phyloP scores from a whole-genome alignment of 1,140 invertebrate genomes.

The Bilobella aurantiaca region DNA sequence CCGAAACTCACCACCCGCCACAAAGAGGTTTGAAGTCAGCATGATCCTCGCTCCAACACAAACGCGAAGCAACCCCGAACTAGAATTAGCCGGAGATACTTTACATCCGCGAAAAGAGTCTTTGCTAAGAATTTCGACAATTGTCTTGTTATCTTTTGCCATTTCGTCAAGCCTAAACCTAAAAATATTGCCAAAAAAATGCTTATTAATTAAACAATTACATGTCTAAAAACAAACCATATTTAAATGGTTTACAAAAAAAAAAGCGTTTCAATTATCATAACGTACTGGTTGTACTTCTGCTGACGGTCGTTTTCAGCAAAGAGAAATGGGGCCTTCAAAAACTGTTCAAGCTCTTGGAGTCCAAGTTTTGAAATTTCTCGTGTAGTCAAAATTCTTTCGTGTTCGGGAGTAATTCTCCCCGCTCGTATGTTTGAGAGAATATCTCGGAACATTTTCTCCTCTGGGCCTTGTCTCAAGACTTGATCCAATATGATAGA shows the following conservation, averaged over 20 bases:
- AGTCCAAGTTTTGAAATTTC: background rate
- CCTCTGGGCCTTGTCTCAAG: background rate
- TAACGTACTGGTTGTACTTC: background rate
- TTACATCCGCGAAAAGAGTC: too few relatives aligned
- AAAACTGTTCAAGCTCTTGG: background rate
- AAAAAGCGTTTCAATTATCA: too few relatives aligned
- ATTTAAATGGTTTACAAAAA: background rate
- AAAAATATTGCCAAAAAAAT: background rate
- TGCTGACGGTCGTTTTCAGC: background rate
- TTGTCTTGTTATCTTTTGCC: background rate
- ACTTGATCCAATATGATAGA: background rate
- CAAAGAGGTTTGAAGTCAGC: background rate
- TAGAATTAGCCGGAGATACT: too few relatives aligned
- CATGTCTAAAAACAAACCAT: background rate
- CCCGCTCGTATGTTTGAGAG: background rate
- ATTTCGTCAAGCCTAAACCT: background rate
- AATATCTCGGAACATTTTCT: background rate
- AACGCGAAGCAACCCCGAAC: background rate
- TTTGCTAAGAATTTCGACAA: background rate
- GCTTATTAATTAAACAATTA: background rate
- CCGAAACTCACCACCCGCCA: background rate
- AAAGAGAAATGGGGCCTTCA: background rate
- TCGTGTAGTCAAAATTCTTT: background rate
- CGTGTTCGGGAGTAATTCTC: background rate
- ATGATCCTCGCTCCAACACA: background rate